These are phyloP conservation scores for Xestobium rufovillosum DNA, from an alignment of 2,888 invertebrate species.

Conservation along the genomic window DNA sequence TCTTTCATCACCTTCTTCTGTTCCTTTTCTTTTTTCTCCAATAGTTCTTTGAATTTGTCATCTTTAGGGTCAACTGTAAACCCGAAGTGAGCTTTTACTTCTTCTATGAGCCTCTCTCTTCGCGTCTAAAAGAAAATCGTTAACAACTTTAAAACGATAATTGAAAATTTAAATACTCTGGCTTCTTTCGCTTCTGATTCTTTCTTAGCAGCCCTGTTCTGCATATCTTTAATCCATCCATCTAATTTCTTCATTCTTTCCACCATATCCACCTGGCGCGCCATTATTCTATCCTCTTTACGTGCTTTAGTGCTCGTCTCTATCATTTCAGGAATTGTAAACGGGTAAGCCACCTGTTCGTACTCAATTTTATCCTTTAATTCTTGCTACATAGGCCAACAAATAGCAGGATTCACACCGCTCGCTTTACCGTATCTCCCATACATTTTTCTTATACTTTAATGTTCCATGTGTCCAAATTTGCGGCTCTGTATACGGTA, in stretches of 20 bases:
- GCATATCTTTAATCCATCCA: conserved; percentile 63
- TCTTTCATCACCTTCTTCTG: conserved; percentile 69
- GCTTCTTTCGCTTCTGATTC: conserved; percentile 53
- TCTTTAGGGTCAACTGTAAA: conserved; percentile 76
- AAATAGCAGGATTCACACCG: conserved; percentile 64
- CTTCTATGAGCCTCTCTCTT: conserved; percentile 75
- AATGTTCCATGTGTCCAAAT: conserved; percentile 58
- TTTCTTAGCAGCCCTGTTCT: conserved; percentile 58
- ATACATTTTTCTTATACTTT: conserved; percentile 61
- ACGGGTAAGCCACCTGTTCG: conserved; percentile 62
- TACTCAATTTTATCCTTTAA: conserved; percentile 56
- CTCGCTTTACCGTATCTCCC: conserved; percentile 68
- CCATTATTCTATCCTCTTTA: conserved; percentile 40
- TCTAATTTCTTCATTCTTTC: conserved; percentile 60
- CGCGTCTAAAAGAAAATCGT: conserved; percentile 44
- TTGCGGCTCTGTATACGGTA: conserved; percentile 53
- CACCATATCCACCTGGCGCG: conserved; percentile 55
- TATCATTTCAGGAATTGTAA: conserved; percentile 60
- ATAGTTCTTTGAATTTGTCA: conserved; percentile 75
- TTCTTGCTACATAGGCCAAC: conserved; percentile 69
- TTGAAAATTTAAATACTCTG: conserved; percentile 44
- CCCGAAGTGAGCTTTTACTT: conserved; percentile 81
- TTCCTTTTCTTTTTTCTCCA: conserved; percentile 77
- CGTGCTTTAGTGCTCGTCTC: conserved; percentile 46
- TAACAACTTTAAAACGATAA: conserved; percentile 8